Base-by-base conservation (phyloP, 1,140 invertebrate genomes). In the Dysdera silvatica region DNA sequence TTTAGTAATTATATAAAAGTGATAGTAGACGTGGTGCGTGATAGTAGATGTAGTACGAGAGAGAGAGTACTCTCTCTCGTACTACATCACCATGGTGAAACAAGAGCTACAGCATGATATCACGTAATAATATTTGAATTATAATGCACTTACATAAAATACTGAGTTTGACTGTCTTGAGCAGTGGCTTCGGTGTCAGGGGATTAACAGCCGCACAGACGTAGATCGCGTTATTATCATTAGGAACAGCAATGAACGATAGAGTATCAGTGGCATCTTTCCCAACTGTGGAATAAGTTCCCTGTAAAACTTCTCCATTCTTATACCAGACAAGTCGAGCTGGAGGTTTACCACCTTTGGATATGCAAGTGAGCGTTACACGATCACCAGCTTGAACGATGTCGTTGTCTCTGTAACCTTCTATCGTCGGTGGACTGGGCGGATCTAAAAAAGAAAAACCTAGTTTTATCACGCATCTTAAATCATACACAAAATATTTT, bases 201-300 rank as follows among this genome's bases (percentile, higher is more conserved):
- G 89, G 80, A 73, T 96, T 97, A 70, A 84, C 87, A 0, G 91
- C 93, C 75, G 94, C 87, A 76, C 95, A 98, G 55, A 87, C 85
- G 74, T 92, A 97, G 58, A 85, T 79, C 0, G 91, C 92, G 73
- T 92, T 87, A 77, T 97, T 95, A 75, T 98, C 94, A 18, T 83
- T 83, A 2, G 89, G 83, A 65, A 87, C 84, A 0, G 90, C 92
- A 40, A 82, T 85, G 74, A 98, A 93, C 2, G 86, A 84, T 67
- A 89, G 84, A 35, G 87, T 83, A 74, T 90, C 95, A 71, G 89
- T 86, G 20, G 89, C 89, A 71, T 91, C 81, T 85, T 29, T 89
- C 4, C 85, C 84, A 48, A 84, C 82, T 1, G 87, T 89, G 61
- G 84, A 83, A 76, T 90, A 93, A 33, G 83, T 82, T 75, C 85